Evolutionary conservation across 2,888 invertebrate species (phyloP).

Genomic region (Coelinius sp.): DNA sequence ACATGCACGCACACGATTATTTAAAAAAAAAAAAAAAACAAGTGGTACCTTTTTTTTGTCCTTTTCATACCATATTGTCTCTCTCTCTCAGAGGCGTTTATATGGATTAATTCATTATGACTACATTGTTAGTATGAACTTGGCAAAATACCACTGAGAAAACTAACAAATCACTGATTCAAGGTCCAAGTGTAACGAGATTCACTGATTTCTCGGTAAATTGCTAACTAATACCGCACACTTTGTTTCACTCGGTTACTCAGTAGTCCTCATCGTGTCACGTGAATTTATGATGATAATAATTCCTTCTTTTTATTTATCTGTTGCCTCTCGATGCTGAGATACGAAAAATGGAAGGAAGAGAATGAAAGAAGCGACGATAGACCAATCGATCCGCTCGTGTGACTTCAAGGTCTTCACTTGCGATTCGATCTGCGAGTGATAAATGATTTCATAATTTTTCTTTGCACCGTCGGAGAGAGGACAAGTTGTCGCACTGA

Average conservation of each 20-base stretch:
- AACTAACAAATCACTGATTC: constrained; percentile 34
- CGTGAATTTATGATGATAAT: constrained; percentile 12
- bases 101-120: not conserved
- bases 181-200: constrained; percentile 40
- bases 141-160: not conserved
- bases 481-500: not conserved
- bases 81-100: not conserved
- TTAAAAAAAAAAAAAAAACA: constrained; percentile 14
- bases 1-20: constrained; percentile 21
- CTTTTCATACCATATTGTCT: constrained; percentile 16
- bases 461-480: not conserved
- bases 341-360: constrained; percentile 20
- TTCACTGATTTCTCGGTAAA: constrained; percentile 22
- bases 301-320: constrained; percentile 12
- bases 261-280: not conserved
- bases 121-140: not conserved
- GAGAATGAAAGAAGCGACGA: constrained; percentile 12
- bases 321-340: not conserved
- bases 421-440: constrained; percentile 27
- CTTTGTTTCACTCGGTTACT: not conserved
- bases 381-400: constrained; percentile 27
- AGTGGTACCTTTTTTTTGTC: not conserved
- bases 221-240: constrained; percentile 6
- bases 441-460: constrained; percentile 37
- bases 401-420: constrained; percentile 26